Conservation (phyloP, 1,140 invertebrate genomes). For the Monomorium pharaonis region DNA sequence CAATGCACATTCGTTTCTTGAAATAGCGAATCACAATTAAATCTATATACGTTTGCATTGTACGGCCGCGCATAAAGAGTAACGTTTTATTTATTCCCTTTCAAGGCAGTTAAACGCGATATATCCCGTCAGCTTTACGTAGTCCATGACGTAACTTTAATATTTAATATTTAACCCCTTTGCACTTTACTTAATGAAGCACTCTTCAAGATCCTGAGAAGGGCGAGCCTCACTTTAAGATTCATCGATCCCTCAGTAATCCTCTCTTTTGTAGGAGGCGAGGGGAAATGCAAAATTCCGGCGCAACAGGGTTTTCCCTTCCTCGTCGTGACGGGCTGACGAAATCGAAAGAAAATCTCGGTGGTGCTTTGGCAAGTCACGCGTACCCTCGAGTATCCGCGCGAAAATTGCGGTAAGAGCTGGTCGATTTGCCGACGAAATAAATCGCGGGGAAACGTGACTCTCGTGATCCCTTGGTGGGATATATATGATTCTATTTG, state of each 20-base stretch:
- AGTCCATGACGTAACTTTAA: not conserved
- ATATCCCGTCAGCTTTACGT: not conserved
- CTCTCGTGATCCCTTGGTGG: not conserved
- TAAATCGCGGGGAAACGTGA: slow-evolving; percentile 56
- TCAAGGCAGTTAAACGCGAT: not conserved
- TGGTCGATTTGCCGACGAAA: slow-evolving; percentile 36
- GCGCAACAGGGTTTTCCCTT: slow-evolving; percentile 7
- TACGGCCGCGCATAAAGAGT: too few species aligned
- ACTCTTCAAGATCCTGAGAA: not conserved
- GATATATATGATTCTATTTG: slow-evolving; percentile 58
- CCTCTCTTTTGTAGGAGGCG: not conserved
- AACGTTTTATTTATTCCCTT: too few species aligned
- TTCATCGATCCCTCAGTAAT: slow-evolving; percentile 2
- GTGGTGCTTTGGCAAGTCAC: not conserved
- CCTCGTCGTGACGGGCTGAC: not conserved
- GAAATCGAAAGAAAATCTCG: slow-evolving; percentile 28
- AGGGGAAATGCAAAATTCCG: not conserved
- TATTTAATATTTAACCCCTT: not conserved
- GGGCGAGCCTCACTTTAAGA: not conserved
- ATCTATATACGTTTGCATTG: not conserved
- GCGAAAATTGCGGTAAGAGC: slow-evolving; percentile 32
- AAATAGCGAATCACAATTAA: not conserved
- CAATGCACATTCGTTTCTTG: not conserved
- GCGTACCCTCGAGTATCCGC: not conserved
- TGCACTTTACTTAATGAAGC: not conserved